A percentile compares a stretch with the other conserved stretches of the same genome.
These are phyloP conservation scores for Magallana ariakensis DNA, from an alignment of 1,140 invertebrate genomes.

Conservation along the genomic window DNA sequence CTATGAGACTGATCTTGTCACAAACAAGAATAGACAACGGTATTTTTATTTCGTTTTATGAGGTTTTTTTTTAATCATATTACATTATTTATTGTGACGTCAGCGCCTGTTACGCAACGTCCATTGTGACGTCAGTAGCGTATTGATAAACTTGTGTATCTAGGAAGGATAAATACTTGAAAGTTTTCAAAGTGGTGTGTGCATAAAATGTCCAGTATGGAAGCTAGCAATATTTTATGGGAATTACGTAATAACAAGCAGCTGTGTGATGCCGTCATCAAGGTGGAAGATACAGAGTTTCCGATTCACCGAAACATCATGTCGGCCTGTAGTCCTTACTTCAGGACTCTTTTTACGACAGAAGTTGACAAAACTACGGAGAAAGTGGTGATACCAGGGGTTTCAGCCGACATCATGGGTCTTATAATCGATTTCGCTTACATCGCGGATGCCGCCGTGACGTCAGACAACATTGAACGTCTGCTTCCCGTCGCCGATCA, in stretches of 20 bases:
- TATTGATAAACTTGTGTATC: no score
- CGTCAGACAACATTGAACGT: conserved; percentile 87
- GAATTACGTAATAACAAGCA: conserved; percentile 84
- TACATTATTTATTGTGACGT: no score
- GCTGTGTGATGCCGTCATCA: conserved; percentile 90
- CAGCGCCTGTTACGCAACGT: no score
- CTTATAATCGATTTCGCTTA: conserved; percentile 91
- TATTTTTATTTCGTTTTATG: no score
- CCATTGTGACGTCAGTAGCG: no score
- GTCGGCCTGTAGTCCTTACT: conserved; percentile 82
- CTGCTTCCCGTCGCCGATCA: conserved; percentile 85
- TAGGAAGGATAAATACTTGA: no score
- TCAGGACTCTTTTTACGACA: conserved; percentile 74
- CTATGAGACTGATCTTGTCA: no score
- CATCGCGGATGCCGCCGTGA: conserved; percentile 86
- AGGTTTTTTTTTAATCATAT: no score
- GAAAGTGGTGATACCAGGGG: conserved; percentile 87
- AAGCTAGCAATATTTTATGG: conserved; percentile 61
- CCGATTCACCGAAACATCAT: conserved; percentile 91
- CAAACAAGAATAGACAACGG: no score
- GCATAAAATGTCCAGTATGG: conserved; percentile 41
- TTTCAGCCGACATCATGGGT: conserved; percentile 87
- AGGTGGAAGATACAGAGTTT: conserved; percentile 88
- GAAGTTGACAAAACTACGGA: conserved; percentile 61
- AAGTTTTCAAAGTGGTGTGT: no score